phyloP scores from a whole-genome alignment of 1,140 invertebrate genomes.

The Lamellibrachia luymesi region DNA sequence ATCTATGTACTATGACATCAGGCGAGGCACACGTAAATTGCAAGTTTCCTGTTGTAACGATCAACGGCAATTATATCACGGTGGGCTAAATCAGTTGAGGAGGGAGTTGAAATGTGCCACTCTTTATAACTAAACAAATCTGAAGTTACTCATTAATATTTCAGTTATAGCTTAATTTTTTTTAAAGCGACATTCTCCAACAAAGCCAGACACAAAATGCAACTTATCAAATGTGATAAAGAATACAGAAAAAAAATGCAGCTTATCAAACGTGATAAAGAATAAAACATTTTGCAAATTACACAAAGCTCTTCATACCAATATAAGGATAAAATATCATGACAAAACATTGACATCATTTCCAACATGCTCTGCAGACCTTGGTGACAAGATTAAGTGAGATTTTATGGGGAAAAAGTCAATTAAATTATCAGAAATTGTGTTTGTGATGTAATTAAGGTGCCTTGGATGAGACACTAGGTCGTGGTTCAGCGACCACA shows the following conservation, averaged over 20 bases:
- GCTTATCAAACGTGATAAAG: not conserved
- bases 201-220: not conserved
- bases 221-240: not conserved
- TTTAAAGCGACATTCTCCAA: not conserved
- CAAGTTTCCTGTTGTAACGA: too few relatives aligned
- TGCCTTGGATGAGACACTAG: too few relatives aligned
- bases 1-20: too few relatives aligned
- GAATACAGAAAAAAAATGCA: not conserved
- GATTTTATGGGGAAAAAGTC: not conserved
- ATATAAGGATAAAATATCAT: not conserved
- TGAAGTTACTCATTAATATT: too few relatives aligned
- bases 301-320: not conserved
- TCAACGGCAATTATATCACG: too few relatives aligned
- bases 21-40: too few relatives aligned
- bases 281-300: not conserved
- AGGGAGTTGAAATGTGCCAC: too few relatives aligned
- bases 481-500: not conserved
- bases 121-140: too few relatives aligned
- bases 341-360: not conserved
- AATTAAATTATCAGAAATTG: constrained; percentile 1
- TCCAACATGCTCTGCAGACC: not conserved
- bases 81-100: too few relatives aligned
- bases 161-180: not conserved
- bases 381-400: not conserved
- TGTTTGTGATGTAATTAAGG: not conserved